Percentiles rank a stretch among this genome's conserved stretches.
phyloP scores from a whole-genome alignment of 2,113 vertebrate genomes.

The Lophotis ruficrista region DNA sequence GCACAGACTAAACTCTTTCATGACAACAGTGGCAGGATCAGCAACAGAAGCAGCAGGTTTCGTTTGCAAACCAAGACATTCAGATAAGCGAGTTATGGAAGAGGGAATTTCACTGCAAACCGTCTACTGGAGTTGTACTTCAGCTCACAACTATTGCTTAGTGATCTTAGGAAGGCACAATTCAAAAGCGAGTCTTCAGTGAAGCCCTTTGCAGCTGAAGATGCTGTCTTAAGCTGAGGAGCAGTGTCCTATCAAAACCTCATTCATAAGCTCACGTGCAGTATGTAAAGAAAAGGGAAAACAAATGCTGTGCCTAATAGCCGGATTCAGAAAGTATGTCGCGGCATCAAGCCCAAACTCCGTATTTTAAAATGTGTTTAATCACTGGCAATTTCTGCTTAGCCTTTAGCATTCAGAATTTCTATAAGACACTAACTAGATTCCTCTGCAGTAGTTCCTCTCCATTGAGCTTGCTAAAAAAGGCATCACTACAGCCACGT shows the following conservation, averaged over 20 bases:
- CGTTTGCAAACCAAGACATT: constrained; percentile 16
- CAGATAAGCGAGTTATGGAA: neutral
- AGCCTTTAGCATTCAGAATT: neutral
- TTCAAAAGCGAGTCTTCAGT: neutral
- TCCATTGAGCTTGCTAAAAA: neutral
- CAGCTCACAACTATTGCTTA: neutral
- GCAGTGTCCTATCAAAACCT: neutral
- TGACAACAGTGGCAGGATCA: constrained; percentile 25
- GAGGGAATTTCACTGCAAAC: neutral
- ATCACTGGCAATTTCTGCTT: neutral
- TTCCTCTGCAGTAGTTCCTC: neutral
- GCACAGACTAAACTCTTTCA: neutral
- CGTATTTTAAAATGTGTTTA: neutral
- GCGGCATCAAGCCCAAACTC: neutral
- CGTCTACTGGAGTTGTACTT: neutral
- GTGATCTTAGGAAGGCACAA: neutral
- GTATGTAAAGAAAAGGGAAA: neutral
- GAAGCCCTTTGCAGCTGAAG: neutral
- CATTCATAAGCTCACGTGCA: neutral
- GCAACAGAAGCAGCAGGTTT: constrained; percentile 42
- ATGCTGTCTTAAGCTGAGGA: neutral
- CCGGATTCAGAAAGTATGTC: neutral
- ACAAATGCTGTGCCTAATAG: neutral
- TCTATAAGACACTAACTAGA: neutral
- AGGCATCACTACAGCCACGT: neutral